Percentiles rank a stretch among this genome's conserved stretches.
These are phyloP conservation scores for Tenthredo amoena DNA, from an alignment of 2,888 invertebrate species.

Conservation along the genomic window DNA sequence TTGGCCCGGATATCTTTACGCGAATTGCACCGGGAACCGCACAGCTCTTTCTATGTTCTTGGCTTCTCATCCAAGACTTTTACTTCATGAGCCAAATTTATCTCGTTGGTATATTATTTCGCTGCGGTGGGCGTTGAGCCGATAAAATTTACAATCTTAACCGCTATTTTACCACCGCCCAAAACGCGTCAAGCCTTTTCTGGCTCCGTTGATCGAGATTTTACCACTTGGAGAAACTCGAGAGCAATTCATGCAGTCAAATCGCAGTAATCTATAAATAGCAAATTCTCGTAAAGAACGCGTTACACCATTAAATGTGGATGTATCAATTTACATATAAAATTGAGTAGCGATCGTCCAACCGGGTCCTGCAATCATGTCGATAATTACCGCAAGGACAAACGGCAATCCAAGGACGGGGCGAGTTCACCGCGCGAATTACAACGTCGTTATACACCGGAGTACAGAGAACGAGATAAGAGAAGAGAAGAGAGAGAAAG, in stretches of 20 bases:
- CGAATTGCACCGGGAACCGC: background rate
- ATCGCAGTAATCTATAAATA: background rate
- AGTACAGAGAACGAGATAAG: constrained; percentile 51
- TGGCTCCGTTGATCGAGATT: background rate
- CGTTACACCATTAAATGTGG: background rate
- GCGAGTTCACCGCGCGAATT: constrained; percentile 4
- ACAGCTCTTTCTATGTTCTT: constrained; percentile 8
- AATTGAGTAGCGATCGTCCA: background rate
- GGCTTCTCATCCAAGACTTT: constrained; percentile 4
- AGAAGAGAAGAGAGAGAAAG: constrained; percentile 44
- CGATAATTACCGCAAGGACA: constrained; percentile 24
- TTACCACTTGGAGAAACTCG: background rate
- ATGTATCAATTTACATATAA: background rate
- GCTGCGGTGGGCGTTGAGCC: constrained; percentile 17
- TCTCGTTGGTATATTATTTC: constrained; percentile 13
- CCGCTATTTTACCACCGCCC: constrained; percentile 16
- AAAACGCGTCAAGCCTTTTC: constrained; percentile 27
- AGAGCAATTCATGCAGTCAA: background rate
- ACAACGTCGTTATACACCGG: constrained; percentile 9
- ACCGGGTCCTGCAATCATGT: background rate
- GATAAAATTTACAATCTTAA: constrained; percentile 39
- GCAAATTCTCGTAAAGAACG: background rate
- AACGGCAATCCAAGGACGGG: background rate
- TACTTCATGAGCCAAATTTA: constrained; percentile 24
- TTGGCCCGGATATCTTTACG: background rate